A percentile compares a stretch with the other conserved stretches of the same genome.
Conservation (phyloP, 2,113 vertebrate species). For the Stegastes partitus region DNA sequence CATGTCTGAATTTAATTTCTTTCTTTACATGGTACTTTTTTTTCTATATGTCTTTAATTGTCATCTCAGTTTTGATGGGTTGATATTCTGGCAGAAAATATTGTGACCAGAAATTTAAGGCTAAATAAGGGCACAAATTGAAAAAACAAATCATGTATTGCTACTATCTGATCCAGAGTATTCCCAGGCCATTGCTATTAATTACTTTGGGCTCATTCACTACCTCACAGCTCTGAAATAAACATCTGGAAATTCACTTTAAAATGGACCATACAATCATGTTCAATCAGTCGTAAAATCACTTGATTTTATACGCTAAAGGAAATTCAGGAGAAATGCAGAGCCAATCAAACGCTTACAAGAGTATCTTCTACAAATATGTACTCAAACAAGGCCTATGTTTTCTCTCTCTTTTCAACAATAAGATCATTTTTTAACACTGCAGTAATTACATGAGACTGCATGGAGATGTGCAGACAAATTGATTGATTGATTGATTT, state of each 20-base stretch:
- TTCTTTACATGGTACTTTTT: slow-evolving; percentile 15
- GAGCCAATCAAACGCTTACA: slow-evolving; percentile 53
- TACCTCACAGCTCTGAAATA: slow-evolving; percentile 60
- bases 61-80: slow-evolving; percentile 44
- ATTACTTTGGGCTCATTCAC: slow-evolving; percentile 63
- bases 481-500: slow-evolving; percentile 50
- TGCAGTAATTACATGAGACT: slow-evolving; percentile 61
- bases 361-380: slow-evolving; percentile 49
- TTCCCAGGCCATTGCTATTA: slow-evolving; percentile 42
- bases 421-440: slow-evolving; percentile 41
- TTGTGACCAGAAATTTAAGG: slow-evolving; percentile 41
- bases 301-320: slow-evolving; percentile 52
- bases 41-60: slow-evolving; percentile 15
- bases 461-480: slow-evolving; percentile 54
- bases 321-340: slow-evolving; percentile 46
- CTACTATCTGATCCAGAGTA: slow-evolving; percentile 40
- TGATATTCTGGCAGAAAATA: slow-evolving; percentile 61
- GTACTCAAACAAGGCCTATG: slow-evolving; percentile 45
- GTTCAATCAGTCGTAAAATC: slow-evolving; percentile 46
- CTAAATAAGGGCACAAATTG: slow-evolving; percentile 51
- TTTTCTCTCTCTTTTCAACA: slow-evolving; percentile 52
- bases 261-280: slow-evolving; percentile 65
- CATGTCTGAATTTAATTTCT: slow-evolving; percentile 28
- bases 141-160: slow-evolving; percentile 9
- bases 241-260: slow-evolving; percentile 44